Percentiles rank a stretch among this genome's conserved stretches.
Conservation (phyloP, 2,888 invertebrate species). For the Agrenia bidenticulata region DNA sequence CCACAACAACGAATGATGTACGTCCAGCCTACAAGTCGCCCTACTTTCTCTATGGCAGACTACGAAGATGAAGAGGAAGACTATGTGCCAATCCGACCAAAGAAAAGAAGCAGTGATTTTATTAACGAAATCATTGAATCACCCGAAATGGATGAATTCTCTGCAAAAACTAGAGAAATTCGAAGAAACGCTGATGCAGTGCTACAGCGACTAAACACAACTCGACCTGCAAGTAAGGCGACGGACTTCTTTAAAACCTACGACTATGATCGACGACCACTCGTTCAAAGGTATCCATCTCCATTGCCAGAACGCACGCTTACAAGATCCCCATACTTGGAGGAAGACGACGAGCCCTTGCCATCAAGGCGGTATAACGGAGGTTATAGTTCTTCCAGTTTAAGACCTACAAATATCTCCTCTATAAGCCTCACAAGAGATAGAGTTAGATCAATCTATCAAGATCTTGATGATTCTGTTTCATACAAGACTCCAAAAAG, state of each 20-base stretch:
- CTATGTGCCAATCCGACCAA: conserved; percentile 33
- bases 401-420: conserved; percentile 12
- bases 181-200: conserved; percentile 39
- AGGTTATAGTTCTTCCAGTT: conserved; percentile 5
- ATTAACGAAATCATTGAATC: conserved; percentile 35
- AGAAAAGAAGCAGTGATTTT: conserved; percentile 29
- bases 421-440: conserved; percentile 27
- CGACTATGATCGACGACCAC: conserved; percentile 38
- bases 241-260: conserved; percentile 36
- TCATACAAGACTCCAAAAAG: conserved; percentile 20
- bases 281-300: conserved; percentile 36
- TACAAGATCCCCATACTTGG: conserved; percentile 24
- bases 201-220: conserved; percentile 33
- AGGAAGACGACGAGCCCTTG: conserved; percentile 34
- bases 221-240: conserved; percentile 20
- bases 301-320: conserved; percentile 32
- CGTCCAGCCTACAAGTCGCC: conserved; percentile 22
- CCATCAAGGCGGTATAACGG: conserved; percentile 22
- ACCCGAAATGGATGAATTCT: conserved; percentile 44
- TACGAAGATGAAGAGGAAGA: conserved; percentile 33
- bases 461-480: conserved; percentile 31
- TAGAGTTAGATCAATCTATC: conserved; percentile 29
- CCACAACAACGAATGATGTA: conserved; percentile 33
- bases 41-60: conserved; percentile 30
- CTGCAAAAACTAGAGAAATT: conserved; percentile 38